Conservation (phyloP, 1,140 invertebrate species). For the Papilio xuthus region DNA sequence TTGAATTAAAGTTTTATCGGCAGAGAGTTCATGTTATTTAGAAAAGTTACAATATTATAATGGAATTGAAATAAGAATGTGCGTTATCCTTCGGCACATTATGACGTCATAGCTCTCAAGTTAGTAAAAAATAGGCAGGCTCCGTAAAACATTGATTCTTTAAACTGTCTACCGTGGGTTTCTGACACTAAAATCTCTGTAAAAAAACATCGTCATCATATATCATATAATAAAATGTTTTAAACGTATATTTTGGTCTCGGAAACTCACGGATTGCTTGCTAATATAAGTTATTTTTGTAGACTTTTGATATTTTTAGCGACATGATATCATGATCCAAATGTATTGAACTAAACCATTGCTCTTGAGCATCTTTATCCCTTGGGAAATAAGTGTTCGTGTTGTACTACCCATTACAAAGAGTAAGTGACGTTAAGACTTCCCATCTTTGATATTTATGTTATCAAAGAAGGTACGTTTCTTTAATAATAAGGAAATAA, state of each 20-base stretch:
- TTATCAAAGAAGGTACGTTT: background rate
- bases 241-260: no score
- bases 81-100: background rate
- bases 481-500: conserved; percentile 6
- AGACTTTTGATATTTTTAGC: background rate
- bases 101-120: background rate
- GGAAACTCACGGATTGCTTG: no score
- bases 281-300: no score
- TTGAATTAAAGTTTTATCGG: background rate
- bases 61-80: background rate
- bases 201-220: no score
- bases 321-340: background rate
- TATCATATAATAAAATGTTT: no score
- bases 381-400: background rate
- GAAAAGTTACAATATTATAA: background rate
- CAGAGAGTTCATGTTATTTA: background rate
- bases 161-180: no score
- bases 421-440: background rate
- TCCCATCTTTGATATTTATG: conserved; percentile 13
- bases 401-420: background rate
- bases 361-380: background rate
- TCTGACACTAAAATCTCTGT: no score
- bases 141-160: no score
- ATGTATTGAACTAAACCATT: conserved; percentile 3
- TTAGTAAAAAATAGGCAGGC: background rate